A percentile compares a stretch with the other conserved stretches of the same genome.
phyloP scores from a whole-genome alignment of 1,140 invertebrate genomes.

The Drosophila sucinea region DNA sequence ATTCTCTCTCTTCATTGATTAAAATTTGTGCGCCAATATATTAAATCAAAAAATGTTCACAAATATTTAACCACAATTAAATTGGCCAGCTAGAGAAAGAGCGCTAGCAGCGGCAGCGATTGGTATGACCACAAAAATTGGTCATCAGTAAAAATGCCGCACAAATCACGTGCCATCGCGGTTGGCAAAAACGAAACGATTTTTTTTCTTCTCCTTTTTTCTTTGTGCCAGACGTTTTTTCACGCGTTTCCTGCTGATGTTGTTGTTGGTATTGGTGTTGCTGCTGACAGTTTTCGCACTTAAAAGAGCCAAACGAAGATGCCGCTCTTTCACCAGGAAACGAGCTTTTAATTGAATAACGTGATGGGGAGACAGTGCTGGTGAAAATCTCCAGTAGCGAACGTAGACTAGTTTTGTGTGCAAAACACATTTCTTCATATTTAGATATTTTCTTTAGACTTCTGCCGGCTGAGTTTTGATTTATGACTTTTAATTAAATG shows the following conservation, averaged over 20 bases:
- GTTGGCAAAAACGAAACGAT: conserved; percentile 56
- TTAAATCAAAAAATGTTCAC: conserved; percentile 50
- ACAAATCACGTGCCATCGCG: conserved; percentile 65
- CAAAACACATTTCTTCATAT: neutral
- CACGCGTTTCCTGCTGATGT: conserved; percentile 13
- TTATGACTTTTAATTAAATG: conserved; percentile 71
- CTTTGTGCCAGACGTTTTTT: conserved; percentile 32
- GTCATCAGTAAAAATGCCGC: conserved; percentile 54
- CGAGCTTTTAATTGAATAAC: conserved; percentile 78
- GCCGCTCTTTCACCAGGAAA: conserved; percentile 40
- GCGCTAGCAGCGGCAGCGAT: conserved; percentile 24
- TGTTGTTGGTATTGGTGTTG: neutral
- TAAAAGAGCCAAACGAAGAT: conserved; percentile 10
- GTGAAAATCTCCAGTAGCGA: conserved; percentile 16
- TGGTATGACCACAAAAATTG: conserved; percentile 36
- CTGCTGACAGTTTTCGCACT: conserved; percentile 40
- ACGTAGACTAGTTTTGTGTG: neutral
- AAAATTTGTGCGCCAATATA: neutral
- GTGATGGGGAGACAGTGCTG: conserved; percentile 40
- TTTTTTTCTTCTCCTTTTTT: conserved; percentile 13
- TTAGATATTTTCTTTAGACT: conserved; percentile 38
- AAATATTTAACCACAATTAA: conserved; percentile 73
- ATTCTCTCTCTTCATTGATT: neutral
- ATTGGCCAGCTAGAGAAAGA: conserved; percentile 47
- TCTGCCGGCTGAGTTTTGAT: no score